Percentiles rank a stretch among this genome's conserved stretches.
phyloP scores from a whole-genome alignment of 2,113 vertebrate genomes.

The Phaetusa simplex region DNA sequence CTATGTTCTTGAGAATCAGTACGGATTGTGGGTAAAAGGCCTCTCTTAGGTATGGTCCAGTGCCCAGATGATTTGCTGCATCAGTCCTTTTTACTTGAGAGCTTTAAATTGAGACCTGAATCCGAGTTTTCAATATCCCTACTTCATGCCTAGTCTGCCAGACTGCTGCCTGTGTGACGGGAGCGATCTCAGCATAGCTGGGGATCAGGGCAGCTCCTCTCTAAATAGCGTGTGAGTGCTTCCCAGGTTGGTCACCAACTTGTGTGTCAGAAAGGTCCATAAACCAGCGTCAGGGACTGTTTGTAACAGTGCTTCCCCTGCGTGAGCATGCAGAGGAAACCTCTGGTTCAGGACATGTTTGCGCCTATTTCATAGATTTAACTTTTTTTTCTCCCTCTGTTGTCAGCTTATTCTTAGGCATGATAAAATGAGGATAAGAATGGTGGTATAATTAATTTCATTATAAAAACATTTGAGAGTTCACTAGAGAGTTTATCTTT shows the following conservation, averaged over 20 bases:
- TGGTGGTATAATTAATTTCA: background rate
- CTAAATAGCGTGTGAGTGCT: background rate
- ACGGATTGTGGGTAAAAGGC: background rate
- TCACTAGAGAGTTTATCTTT: background rate
- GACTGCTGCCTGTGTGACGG: background rate
- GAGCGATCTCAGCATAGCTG: background rate
- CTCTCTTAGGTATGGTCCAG: background rate
- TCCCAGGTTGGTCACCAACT: background rate
- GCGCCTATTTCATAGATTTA: background rate
- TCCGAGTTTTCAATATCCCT: background rate
- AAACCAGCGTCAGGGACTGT: background rate
- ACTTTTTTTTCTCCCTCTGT: background rate
- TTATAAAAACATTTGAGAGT: background rate
- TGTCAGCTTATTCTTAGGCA: background rate
- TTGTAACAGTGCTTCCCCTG: background rate
- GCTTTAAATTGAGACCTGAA: background rate
- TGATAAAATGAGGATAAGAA: background rate
- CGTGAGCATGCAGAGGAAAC: accelerated
- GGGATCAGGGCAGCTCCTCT: background rate
- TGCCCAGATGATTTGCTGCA: background rate
- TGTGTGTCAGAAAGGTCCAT: background rate
- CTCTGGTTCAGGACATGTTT: background rate
- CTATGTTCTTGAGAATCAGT: background rate
- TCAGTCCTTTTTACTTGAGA: background rate
- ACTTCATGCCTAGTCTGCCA: background rate